phyloP scores from a whole-genome alignment of 2,888 invertebrate species.

The Lepidocyrtoides sp. region DNA sequence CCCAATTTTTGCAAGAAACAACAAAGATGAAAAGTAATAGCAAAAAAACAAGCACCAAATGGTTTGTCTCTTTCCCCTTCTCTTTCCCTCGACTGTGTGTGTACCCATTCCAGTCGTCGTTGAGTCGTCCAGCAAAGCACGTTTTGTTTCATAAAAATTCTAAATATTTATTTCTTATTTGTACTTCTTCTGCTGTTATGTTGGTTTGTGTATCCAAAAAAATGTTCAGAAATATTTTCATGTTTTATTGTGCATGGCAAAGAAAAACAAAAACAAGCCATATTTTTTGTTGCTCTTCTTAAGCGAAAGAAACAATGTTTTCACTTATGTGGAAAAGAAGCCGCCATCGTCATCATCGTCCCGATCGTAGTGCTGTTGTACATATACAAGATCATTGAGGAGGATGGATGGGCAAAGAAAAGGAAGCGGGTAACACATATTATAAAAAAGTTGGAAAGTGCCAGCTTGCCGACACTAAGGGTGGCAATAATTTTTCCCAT shows the following conservation, averaged over 20 bases:
- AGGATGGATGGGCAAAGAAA: slow-evolving; percentile 15
- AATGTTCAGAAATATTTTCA: slow-evolving; percentile 52
- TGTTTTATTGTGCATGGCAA: slow-evolving; percentile 26
- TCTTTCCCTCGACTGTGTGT: no score
- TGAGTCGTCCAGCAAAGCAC: no score
- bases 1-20: neutral
- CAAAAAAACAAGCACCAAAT: slow-evolving; percentile 49
- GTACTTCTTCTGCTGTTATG: neutral
- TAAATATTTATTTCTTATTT: no score
- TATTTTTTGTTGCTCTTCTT: neutral
- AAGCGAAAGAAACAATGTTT: neutral
- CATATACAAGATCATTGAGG: neutral
- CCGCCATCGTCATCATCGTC: neutral
- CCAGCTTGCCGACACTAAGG: slow-evolving; percentile 75
- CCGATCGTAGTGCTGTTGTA: neutral
- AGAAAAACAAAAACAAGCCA: slow-evolving; percentile 2
- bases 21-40: neutral
- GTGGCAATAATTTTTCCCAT: slow-evolving; percentile 77
- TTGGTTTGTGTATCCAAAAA: neutral
- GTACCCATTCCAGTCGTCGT: no score
- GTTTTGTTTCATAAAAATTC: no score
- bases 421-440: slow-evolving; percentile 54
- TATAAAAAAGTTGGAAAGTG: slow-evolving; percentile 74
- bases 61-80: neutral
- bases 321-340: neutral